Conservation (phyloP, 1,140 invertebrate genomes). For the Zelostemma sp. region DNA sequence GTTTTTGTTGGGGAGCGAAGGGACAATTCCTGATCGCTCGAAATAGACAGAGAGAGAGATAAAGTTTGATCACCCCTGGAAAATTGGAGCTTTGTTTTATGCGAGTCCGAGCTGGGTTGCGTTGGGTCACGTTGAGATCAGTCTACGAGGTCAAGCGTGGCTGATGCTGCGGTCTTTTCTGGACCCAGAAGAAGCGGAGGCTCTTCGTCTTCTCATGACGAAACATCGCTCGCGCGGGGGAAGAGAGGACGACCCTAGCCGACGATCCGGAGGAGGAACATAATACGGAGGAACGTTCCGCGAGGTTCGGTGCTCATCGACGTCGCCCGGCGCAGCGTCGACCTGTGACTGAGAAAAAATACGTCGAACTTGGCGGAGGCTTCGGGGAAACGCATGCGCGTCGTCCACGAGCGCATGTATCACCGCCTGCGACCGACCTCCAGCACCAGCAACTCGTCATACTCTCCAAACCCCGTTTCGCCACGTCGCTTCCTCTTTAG, state of each 20-base stretch:
- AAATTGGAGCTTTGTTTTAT: no score
- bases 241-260: conserved; percentile 39
- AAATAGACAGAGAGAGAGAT: no score
- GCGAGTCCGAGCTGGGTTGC: conserved; percentile 19
- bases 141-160: conserved; percentile 8
- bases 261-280: conserved; percentile 26
- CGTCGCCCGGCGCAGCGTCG: conserved; percentile 63
- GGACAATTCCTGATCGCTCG: neutral
- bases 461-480: conserved; percentile 4
- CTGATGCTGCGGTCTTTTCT: conserved; percentile 16
- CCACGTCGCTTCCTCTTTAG: conserved; percentile 22
- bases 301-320: conserved; percentile 46
- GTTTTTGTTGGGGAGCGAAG: neutral
- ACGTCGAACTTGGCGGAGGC: conserved; percentile 56
- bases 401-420: conserved; percentile 37
- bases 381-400: conserved; percentile 55
- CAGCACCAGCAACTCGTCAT: neutral
- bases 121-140: conserved; percentile 10
- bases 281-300: conserved; percentile 43
- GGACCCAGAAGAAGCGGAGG: conserved; percentile 17
- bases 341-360: conserved; percentile 65
- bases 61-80: no score
- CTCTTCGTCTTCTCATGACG: conserved; percentile 7
- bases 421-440: conserved; percentile 38
- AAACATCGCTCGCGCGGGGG: conserved; percentile 26